phyloP scores from a whole-genome alignment of 2,888 invertebrate species.

The Lithophane semibrunnea region DNA sequence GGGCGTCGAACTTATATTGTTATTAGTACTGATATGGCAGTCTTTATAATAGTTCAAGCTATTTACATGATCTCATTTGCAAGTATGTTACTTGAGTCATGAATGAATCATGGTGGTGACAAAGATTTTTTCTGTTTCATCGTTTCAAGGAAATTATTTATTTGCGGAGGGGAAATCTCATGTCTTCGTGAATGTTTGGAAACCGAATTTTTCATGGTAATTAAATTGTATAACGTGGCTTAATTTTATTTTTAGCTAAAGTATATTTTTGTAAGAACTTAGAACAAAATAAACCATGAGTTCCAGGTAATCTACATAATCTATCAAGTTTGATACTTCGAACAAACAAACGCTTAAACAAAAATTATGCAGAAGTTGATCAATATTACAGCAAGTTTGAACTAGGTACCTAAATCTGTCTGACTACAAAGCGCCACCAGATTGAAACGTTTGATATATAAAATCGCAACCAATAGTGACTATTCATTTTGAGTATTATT shows the following conservation, averaged over 20 bases:
- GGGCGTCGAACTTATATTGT: conserved; percentile 72
- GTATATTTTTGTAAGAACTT: background rate
- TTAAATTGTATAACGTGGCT: background rate
- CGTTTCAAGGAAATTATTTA: conserved; percentile 48
- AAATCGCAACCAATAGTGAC: background rate
- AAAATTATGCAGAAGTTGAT: background rate
- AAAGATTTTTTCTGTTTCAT: conserved; percentile 56
- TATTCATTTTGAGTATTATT: background rate
- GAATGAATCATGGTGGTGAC: conserved; percentile 60
- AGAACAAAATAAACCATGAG: background rate
- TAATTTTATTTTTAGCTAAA: background rate
- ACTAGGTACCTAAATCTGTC: background rate
- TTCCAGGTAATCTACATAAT: background rate
- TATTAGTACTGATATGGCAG: conserved; percentile 70
- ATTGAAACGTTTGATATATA: background rate
- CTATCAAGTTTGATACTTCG: background rate
- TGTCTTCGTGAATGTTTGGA: conserved; percentile 17
- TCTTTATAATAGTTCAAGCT: conserved; percentile 65
- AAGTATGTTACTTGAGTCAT: conserved; percentile 69
- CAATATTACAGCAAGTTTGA: background rate
- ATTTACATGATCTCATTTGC: conserved; percentile 72
- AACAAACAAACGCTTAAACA: too few relatives aligned
- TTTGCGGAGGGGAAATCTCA: conserved; percentile 20
- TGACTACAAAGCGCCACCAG: background rate
- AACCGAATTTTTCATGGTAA: conserved; percentile 9